These are phyloP conservation scores for Agrilus cyanescens DNA, from an alignment of 2,888 invertebrate genomes.

Conservation along the genomic window DNA sequence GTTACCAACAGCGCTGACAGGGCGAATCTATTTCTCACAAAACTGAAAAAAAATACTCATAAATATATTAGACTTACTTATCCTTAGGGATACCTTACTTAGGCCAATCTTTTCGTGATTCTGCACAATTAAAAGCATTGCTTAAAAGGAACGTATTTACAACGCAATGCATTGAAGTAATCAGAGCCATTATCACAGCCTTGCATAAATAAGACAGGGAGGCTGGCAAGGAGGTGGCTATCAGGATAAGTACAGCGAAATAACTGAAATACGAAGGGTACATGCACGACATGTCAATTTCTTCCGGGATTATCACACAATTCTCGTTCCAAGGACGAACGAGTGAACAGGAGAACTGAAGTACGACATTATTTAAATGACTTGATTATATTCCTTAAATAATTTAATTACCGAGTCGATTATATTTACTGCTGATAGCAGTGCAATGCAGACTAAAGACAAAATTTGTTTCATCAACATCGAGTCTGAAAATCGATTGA, in stretches of 20 bases:
- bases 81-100: slow-evolving; percentile 22
- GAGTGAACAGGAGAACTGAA: slow-evolving; percentile 27
- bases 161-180: slow-evolving; percentile 47
- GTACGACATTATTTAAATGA: background rate
- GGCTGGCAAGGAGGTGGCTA: slow-evolving; percentile 58
- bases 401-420: slow-evolving; percentile 45
- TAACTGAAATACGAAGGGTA: slow-evolving; percentile 66
- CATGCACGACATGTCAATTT: slow-evolving; percentile 39
- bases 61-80: background rate
- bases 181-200: slow-evolving; percentile 48
- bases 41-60: slow-evolving; percentile 24
- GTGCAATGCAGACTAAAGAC: slow-evolving; percentile 43
- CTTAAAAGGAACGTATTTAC: slow-evolving; percentile 46
- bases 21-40: slow-evolving; percentile 36
- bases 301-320: slow-evolving; percentile 25
- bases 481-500: slow-evolving; percentile 44
- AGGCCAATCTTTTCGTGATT: slow-evolving; percentile 34
- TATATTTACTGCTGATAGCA: slow-evolving; percentile 46
- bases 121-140: slow-evolving; percentile 46
- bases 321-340: slow-evolving; percentile 20
- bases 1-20: slow-evolving; percentile 41
- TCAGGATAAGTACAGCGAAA: slow-evolving; percentile 55
- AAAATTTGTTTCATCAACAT: slow-evolving; percentile 43
- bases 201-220: slow-evolving; percentile 61
- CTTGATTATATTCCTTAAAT: slow-evolving; percentile 1